phyloP scores from a whole-genome alignment of 2,888 invertebrate species.

The Nephrotoma appendiculata region DNA sequence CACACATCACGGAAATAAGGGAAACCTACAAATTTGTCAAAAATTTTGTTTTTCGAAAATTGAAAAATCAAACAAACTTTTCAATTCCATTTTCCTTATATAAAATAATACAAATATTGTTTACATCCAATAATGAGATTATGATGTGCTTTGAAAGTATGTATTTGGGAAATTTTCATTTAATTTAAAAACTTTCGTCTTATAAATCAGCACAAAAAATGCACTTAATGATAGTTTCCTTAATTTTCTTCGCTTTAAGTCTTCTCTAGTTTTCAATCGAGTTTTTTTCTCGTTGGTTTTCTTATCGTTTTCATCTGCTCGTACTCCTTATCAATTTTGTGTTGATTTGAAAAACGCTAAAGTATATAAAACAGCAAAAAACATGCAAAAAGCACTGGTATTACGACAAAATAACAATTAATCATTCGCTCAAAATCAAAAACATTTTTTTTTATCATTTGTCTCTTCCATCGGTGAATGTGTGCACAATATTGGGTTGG shows the following conservation, averaged over 20 bases:
- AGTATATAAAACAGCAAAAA: too few species aligned
- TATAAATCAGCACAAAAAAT: neutral
- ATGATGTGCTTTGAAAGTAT: neutral
- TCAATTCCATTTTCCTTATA: too few species aligned
- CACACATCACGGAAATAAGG: too few species aligned
- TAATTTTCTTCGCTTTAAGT: neutral
- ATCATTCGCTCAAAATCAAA: neutral
- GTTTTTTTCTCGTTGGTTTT: neutral
- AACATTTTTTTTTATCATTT: neutral
- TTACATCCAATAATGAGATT: neutral
- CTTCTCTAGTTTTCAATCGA: neutral
- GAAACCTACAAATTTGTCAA: too few species aligned
- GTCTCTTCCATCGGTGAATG: neutral
- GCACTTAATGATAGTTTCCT: neutral
- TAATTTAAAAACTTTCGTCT: neutral
- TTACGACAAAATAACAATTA: neutral
- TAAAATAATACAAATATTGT: too few species aligned
- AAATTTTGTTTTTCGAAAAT: too few species aligned
- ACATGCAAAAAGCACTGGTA: neutral
- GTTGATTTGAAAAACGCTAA: neutral
- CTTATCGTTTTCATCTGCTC: neutral
- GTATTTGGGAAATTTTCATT: neutral
- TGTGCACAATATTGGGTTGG: neutral
- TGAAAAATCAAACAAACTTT: too few species aligned
- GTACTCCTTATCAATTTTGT: neutral